Evolutionary conservation across 2,797 vertebrate genomes (phyloP).

Genomic region (Parauchenoglanis punctatus): DNA sequence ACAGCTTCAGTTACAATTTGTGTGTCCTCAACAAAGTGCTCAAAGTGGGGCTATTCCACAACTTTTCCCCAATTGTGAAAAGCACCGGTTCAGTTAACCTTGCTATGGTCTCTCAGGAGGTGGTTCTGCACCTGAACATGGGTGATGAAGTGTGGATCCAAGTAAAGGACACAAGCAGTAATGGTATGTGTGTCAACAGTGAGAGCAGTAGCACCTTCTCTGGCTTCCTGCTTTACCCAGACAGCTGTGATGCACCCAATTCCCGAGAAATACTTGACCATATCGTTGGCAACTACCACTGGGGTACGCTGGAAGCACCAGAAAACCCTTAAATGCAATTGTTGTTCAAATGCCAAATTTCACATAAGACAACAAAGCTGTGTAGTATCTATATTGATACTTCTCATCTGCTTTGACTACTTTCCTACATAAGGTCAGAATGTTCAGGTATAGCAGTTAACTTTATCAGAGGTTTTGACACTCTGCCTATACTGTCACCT

Average conservation of each 20-base stretch:
- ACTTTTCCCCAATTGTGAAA: conserved; percentile 61
- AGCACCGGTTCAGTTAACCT: conserved; percentile 46
- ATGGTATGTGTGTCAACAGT: conserved; percentile 62
- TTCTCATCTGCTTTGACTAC: not conserved
- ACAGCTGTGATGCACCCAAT: conserved; percentile 64
- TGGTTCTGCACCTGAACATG: conserved; percentile 62
- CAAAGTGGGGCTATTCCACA: conserved; percentile 69
- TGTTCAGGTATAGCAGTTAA: not conserved
- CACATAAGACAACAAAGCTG: not conserved
- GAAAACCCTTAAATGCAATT: not conserved
- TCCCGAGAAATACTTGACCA: conserved; percentile 10
- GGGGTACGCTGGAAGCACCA: conserved; percentile 34
- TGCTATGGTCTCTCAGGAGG: conserved; percentile 60
- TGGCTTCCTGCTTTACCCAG: conserved; percentile 71
- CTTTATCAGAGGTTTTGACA: not conserved
- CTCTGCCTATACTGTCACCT: not conserved
- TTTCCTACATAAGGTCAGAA: conserved; percentile 2
- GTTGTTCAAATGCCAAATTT: not conserved
- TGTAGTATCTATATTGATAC: not conserved
- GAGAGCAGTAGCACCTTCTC: conserved; percentile 70
- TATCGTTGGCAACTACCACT: conserved; percentile 34
- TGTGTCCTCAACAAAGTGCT: conserved; percentile 47
- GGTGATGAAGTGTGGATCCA: conserved; percentile 72
- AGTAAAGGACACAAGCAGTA: conserved; percentile 63
- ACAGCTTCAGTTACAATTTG: conserved; percentile 71